phyloP scores from a whole-genome alignment of 2,113 vertebrate species.

The Pelvicachromis taeniatus region DNA sequence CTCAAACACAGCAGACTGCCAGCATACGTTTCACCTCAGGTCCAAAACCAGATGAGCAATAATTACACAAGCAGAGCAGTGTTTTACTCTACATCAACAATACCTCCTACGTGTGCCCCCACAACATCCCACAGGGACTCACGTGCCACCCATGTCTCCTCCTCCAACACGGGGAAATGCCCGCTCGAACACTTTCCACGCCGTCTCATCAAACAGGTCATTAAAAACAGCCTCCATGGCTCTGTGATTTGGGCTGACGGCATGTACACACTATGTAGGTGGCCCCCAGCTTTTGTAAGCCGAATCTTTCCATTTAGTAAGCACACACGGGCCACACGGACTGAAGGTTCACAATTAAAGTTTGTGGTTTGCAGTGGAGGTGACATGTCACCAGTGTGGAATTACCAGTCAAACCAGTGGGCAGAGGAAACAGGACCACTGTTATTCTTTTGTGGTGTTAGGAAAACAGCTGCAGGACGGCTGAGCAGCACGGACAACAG shows the following conservation, averaged over 20 bases:
- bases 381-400: constrained; percentile 16
- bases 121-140: neutral
- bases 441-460: constrained; percentile 29
- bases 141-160: neutral
- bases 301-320: constrained; percentile 24
- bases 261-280: constrained; percentile 37
- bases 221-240: constrained; percentile 47
- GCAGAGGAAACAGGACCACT: neutral
- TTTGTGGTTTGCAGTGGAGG: neutral
- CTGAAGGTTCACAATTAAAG: neutral
- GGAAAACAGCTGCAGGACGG: neutral
- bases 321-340: neutral
- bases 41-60: neutral
- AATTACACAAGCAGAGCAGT: neutral
- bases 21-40: neutral
- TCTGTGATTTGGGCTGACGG: neutral
- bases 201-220: constrained; percentile 46
- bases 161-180: constrained; percentile 5
- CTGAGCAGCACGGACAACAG: constrained; percentile 5
- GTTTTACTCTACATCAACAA: neutral
- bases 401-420: neutral
- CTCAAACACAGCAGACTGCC: neutral
- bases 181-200: constrained; percentile 41
- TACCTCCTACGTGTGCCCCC: neutral
- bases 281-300: constrained; percentile 1